These are phyloP conservation scores for Zosterops japonicus DNA, from an alignment of 2,113 vertebrate species.

Conservation along the genomic window DNA sequence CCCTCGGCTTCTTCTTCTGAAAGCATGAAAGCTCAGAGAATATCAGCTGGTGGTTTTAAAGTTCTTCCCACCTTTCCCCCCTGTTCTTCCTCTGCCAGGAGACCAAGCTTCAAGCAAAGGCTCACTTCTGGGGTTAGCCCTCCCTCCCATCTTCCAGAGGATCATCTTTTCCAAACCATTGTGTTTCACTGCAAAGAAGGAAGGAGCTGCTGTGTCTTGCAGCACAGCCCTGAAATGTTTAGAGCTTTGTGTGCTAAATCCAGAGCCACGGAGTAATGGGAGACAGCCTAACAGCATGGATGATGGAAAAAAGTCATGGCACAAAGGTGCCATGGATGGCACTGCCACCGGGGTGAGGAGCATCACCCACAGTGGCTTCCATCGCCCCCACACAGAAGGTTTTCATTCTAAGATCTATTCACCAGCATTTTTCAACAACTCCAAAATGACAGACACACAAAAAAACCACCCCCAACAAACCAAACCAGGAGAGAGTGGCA, in stretches of 20 bases:
- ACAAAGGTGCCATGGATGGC: neutral
- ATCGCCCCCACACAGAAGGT: neutral
- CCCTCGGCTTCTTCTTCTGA: neutral
- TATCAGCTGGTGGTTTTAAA: neutral
- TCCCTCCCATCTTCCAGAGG: neutral
- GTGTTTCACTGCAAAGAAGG: neutral
- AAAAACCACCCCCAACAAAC: neutral
- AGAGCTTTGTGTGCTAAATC: neutral
- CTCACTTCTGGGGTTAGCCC: neutral
- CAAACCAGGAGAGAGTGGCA: neutral
- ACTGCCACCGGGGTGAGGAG: neutral
- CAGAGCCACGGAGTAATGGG: rapidly evolving
- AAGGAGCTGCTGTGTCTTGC: neutral
- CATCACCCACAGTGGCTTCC: rapidly evolving
- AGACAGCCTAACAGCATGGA: neutral
- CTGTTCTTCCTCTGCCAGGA: neutral
- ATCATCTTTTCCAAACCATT: neutral
- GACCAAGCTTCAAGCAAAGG: neutral
- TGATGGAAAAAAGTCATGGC: rapidly evolving
- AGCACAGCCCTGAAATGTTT: neutral
- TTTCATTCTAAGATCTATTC: neutral
- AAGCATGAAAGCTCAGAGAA: neutral
- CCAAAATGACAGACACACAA: neutral
- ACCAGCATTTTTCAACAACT: neutral
- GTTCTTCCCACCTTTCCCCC: neutral